Percentiles rank a stretch among this genome's conserved stretches.
These are phyloP conservation scores for Smutsia temminckii DNA, from an alignment of 2,797 vertebrate species.

Conservation along the genomic window DNA sequence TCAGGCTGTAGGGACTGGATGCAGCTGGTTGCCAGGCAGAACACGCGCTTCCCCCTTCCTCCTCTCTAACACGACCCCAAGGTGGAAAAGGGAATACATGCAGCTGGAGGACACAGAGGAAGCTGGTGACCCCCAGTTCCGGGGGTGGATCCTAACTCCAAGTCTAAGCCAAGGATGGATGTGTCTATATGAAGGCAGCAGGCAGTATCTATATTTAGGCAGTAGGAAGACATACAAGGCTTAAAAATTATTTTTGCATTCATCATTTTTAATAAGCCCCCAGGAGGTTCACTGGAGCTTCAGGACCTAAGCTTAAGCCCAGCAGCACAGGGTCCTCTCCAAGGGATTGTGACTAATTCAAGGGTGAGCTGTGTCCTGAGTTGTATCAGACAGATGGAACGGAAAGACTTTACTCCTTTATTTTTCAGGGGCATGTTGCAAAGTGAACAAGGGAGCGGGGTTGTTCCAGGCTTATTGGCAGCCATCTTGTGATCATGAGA, in stretches of 20 bases:
- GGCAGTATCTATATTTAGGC: background rate
- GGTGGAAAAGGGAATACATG: background rate
- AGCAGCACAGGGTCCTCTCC: background rate
- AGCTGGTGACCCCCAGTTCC: background rate
- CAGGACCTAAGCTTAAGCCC: too few relatives aligned
- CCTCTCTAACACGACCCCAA: background rate
- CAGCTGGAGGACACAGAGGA: background rate
- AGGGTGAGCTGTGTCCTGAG: background rate
- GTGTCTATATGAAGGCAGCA: background rate
- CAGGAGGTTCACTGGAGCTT: conserved; percentile 37
- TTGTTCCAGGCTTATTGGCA: background rate
- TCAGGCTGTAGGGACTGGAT: background rate
- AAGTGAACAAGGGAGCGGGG: background rate
- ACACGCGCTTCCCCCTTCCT: background rate
- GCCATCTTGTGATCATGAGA: background rate
- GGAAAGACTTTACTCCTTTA: background rate
- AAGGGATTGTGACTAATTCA: background rate
- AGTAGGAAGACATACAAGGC: conserved; percentile 7
- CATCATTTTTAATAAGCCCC: conserved; percentile 75
- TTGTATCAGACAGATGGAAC: background rate
- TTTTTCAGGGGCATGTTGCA: background rate
- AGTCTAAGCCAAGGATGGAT: background rate
- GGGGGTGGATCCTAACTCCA: background rate
- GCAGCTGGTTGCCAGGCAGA: background rate
- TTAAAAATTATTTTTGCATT: conserved; percentile 64